phyloP scores from a whole-genome alignment of 2,797 vertebrate species.

The Apodemus agrarius region DNA sequence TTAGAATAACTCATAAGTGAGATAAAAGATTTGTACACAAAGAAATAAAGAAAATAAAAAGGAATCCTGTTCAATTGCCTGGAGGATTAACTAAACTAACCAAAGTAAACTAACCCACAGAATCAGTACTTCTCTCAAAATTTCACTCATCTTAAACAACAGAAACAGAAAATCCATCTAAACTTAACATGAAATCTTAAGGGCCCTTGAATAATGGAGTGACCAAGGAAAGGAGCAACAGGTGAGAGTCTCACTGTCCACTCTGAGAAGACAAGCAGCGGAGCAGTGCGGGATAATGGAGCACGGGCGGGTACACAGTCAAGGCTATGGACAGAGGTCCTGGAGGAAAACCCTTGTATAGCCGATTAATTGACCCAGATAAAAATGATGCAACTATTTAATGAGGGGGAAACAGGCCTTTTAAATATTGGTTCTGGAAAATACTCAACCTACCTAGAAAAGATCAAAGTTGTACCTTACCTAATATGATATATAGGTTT shows the following conservation, averaged over 20 bases:
- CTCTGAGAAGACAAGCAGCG: not conserved
- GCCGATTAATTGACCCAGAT: not conserved
- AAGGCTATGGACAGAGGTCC: not conserved
- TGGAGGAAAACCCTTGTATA: not conserved
- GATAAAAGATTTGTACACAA: constrained; percentile 16
- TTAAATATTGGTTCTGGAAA: not conserved
- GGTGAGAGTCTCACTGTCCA: not conserved
- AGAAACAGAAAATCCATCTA: constrained; percentile 1
- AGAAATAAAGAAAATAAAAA: constrained; percentile 21
- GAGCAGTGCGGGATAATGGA: not conserved
- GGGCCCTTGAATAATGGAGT: not conserved
- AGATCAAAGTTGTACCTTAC: not conserved
- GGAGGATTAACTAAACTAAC: not conserved
- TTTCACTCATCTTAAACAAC: not conserved
- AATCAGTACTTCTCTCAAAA: not conserved
- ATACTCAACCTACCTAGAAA: not conserved
- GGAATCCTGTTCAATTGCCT: not conserved
- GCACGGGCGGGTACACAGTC: not conserved
- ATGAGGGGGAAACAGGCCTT: no score
- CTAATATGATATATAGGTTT: not conserved
- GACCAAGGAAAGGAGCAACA: not conserved
- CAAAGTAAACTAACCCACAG: not conserved
- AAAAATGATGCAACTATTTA: not conserved
- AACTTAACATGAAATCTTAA: not conserved
- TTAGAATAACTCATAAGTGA: not conserved